These are phyloP conservation scores for Teleogryllus occipitalis DNA, from an alignment of 1,140 invertebrate species.

Conservation along the genomic window DNA sequence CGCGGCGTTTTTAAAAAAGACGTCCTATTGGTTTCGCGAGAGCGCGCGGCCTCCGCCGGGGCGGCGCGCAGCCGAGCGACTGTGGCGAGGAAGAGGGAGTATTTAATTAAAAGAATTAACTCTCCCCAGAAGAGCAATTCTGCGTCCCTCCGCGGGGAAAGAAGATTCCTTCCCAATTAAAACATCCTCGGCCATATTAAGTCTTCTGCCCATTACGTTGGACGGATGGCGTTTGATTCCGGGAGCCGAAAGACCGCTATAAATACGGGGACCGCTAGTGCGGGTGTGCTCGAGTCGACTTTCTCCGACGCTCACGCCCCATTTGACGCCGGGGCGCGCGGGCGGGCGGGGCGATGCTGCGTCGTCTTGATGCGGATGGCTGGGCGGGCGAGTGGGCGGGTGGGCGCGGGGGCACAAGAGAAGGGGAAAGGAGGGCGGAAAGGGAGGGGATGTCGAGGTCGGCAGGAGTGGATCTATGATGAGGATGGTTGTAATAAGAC, in stretches of 20 bases:
- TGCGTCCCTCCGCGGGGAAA: neutral
- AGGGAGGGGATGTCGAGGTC: too few species aligned
- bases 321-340: neutral
- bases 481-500: too few species aligned
- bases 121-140: neutral
- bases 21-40: neutral
- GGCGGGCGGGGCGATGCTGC: too few species aligned
- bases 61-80: neutral
- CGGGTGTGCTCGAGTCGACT: neutral
- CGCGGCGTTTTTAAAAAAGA: neutral
- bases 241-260: neutral
- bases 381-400: too few species aligned
- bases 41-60: too few species aligned
- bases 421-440: too few species aligned
- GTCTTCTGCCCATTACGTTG: neutral
- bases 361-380: too few species aligned
- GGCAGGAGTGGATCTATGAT: too few species aligned
- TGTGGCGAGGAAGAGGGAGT: neutral
- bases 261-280: neutral
- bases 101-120: conserved; percentile 6
- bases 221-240: neutral
- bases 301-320: neutral
- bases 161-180: conserved; percentile 1
- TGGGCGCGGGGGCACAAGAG: too few species aligned
- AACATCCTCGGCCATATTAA: conserved; percentile 1